Evolutionary conservation across 2,888 invertebrate genomes (phyloP), one percentile per base, ranked within the genome.

Genomic region (Nemoura dubitans): DNA sequence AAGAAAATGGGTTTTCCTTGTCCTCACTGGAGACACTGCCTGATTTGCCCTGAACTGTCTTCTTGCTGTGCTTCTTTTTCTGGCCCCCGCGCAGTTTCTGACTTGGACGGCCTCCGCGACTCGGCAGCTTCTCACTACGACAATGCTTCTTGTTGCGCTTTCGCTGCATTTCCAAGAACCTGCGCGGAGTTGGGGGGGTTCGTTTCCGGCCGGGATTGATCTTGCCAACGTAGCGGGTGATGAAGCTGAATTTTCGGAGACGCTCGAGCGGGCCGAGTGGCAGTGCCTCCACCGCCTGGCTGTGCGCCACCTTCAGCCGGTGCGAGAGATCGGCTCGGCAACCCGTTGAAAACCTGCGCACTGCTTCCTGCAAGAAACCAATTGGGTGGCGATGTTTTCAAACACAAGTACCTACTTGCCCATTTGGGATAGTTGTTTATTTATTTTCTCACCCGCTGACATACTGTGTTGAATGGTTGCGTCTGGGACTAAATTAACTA

Each of bases 211-310:
- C 10, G 36, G 28, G 3, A 7, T 87, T 84, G 82, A 93, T 91
- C 0, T 89, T 88, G 0, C 93, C 93, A 85, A 91, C 91, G 89
- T 92, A 93, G 88, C 92, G 91, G 0, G 91, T 89, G 77, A 93
- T 88, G 88, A 93, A 94, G 88, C 93, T 92, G 87, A 91, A 93
- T 88, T 92, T 92, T 2, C 90, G 89, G 30, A 93, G 90, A 59
- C 93, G 91, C 21, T 91, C 90, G 0, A 88, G 76, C 0, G 92
- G 88, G 0, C 91, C 86, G n/a, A 92, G 88, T 28, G 89, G 90
- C 36, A 90, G 88, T 0, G 93, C 93, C 76, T 92, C 91, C 36
- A 92, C 90, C 0, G 93, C 93, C 89, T 92, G 92, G 2, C 86
- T 89, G 27, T 91, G 89, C 0, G 93, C 92, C 7, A 88, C 89